Evolutionary conservation across 2,113 vertebrate genomes (phyloP).

Genomic region (Archilochus colubris): DNA sequence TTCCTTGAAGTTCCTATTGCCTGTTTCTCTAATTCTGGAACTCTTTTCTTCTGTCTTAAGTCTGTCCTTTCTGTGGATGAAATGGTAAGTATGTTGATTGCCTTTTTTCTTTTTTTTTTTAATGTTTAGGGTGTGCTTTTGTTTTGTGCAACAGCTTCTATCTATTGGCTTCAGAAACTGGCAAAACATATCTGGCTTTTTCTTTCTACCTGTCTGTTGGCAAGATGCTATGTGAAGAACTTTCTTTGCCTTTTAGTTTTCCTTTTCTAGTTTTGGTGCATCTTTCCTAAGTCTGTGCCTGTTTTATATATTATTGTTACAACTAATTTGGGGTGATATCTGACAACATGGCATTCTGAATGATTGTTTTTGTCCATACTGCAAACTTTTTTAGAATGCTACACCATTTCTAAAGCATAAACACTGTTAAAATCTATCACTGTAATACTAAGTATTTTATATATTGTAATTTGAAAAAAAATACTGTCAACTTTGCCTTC

Average conservation of each 20-base stretch:
- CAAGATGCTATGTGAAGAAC: neutral
- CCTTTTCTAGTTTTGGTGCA: neutral
- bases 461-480: neutral
- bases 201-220: neutral
- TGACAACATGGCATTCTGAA: neutral
- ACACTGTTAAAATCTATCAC: neutral
- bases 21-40: slow-evolving; percentile 76
- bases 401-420: neutral
- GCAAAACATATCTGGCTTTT: slow-evolving; percentile 32
- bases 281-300: neutral
- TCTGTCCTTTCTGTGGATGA: slow-evolving; percentile 89
- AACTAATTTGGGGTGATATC: neutral
- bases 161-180: slow-evolving; percentile 27
- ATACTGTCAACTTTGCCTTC: neutral
- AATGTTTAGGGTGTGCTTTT: slow-evolving; percentile 41
- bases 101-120: neutral
- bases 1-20: slow-evolving; percentile 48
- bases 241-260: slow-evolving; percentile 7
- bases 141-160: neutral
- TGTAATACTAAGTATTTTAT: neutral
- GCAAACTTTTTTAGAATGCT: neutral
- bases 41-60: slow-evolving; percentile 87
- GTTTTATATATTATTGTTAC: neutral
- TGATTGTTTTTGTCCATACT: neutral
- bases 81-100: slow-evolving; percentile 87